phyloP scores from a whole-genome alignment of 2,888 invertebrate genomes.

The Hirtodrosophila trivittata region DNA sequence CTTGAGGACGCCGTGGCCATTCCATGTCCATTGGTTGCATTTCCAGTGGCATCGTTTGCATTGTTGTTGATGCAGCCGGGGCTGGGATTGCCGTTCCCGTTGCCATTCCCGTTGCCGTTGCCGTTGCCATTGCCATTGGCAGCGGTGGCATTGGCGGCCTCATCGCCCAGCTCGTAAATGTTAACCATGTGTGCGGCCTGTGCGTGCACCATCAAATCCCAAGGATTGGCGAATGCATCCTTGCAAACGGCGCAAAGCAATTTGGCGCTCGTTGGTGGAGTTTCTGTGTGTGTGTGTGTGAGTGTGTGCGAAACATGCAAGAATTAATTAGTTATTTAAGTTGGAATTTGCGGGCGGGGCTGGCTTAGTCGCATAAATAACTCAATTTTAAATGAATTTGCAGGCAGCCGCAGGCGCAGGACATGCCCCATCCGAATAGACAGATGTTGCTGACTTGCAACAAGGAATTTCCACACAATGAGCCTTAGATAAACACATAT shows the following conservation, averaged over 20 bases:
- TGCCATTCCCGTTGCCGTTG: conserved; percentile 45
- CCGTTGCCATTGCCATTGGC: conserved; percentile 40
- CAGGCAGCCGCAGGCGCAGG: conserved; percentile 52
- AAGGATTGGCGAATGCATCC: conserved; percentile 87
- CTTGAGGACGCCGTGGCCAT: conserved; percentile 7
- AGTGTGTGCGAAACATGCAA: conserved; percentile 56
- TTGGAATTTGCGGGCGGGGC: conserved; percentile 57
- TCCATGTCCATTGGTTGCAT: conserved; percentile 58
- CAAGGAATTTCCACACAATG: conserved; percentile 28
- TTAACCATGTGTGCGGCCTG: conserved; percentile 89
- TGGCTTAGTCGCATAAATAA: conserved; percentile 73
- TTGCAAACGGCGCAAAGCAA: conserved; percentile 88
- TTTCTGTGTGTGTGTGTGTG: conserved; percentile 66
- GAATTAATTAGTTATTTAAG: conserved; percentile 80
- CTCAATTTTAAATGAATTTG: conserved; percentile 76
- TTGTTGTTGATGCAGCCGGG: conserved; percentile 39
- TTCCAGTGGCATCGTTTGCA: conserved; percentile 46
- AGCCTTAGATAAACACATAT: conserved; percentile 59
- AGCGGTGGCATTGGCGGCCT: conserved; percentile 60
- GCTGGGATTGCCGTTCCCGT: conserved; percentile 38
- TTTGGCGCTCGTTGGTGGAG: conserved; percentile 83
- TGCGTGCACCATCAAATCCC: conserved; percentile 89
- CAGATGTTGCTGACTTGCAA: conserved; percentile 71
- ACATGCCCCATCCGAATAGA: conserved; percentile 45
- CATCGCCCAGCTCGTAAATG: conserved; percentile 87